Evolutionary conservation across 92 coral and sea anemone genomes (phyloP), one percentile per base, ranked within the genome.

Genomic region (Palythoa heliodiscus): DNA sequence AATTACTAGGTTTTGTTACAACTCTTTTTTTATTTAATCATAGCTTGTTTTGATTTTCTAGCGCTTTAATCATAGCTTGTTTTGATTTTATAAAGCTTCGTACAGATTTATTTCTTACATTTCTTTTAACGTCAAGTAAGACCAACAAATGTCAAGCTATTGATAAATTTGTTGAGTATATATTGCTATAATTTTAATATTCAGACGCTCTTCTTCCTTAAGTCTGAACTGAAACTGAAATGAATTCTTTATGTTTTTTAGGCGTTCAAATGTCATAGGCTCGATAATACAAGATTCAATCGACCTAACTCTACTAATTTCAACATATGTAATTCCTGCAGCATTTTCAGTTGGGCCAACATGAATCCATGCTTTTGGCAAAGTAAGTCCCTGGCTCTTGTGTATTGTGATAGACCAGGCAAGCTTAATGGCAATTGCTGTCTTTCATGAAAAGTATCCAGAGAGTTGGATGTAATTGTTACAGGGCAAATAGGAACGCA

Each of bases 401-500:
- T 89, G 92, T 64, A 82, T 89, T 63, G 90, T 83, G 60, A 90
- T 60, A 67, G 90, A 87, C 92, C 92, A 89, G 19, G 92, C 89
- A 67, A 90, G 88, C 86, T 90, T 64, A 83, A 82, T 53, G 92
- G 92, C 78, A 90, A 24, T 82, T 87, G 92, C 77, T 63, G 83
- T 67, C 84, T 76, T 69, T 86, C 84, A 24, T 70, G 74, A 8
- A 70, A 29, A 29, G 29, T 20, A 67, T 22, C 71, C 38, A 20
- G 38, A 25, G 71, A 20, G 14, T 20, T 20, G 38, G 71, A 20
- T 67, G 71, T 67, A 20, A 25, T 25, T 20, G 71, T 67, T 20
- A 67, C 38, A 20, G 71, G 37, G 71, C 71, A 67, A 20, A 67
- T 67, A 20, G 71, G 71, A 12, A 67, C 71, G n/a, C 35, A 20